Evolutionary conservation across 2,113 vertebrate species (phyloP), one percentile per base, ranked within the genome.

Genomic region (Xiphophorus maculatus): DNA sequence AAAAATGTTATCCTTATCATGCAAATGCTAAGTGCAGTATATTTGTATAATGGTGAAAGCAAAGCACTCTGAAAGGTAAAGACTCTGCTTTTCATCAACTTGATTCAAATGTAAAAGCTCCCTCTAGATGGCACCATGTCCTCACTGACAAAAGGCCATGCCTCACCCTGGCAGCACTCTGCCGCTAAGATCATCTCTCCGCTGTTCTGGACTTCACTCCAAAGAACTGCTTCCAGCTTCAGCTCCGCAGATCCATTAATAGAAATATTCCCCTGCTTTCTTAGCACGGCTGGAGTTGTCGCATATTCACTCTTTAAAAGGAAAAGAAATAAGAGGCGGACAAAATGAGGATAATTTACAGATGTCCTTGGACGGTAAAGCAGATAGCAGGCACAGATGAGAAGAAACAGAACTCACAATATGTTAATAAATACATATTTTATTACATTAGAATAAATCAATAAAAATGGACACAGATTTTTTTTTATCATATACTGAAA

Each of bases 371-470:
- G 19, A 5, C 12, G 22, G 9, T 3, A 62, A 48, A 42, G 9
- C 7, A 25, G 63, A 58, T 8, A 22, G 63, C 44, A 0, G 1
- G 11, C 17, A 60, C 42, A 76, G 48, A 54, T 0, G 40, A 32
- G 77, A 78, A 82, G 68, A 70, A 25, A 25, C 32, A 66, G 69
- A 54, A 29, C 44, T 11, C 48, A 73, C 69, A 65, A 60, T 67
- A 73, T 84, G 73, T 91, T 93, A 93, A 87, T 90, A 92, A 92
- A 91, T 85, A 92, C 89, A 90, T 89, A 67, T 91, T 92, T 94
- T 93, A 93, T 91, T 94, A 90, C 86, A 87, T 67, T 91, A 91
- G 91, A 94, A 92, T 92, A 92, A 93, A 92, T 83, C 63, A 87
- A 90, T 90, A 94, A 93, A 94, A 94, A 94, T 89, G 76, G 85